A percentile compares a stretch with the other conserved stretches of the same genome.
Evolutionary conservation across 2,888 invertebrate species (phyloP).

Genomic region (Watsonalla cultraria): DNA sequence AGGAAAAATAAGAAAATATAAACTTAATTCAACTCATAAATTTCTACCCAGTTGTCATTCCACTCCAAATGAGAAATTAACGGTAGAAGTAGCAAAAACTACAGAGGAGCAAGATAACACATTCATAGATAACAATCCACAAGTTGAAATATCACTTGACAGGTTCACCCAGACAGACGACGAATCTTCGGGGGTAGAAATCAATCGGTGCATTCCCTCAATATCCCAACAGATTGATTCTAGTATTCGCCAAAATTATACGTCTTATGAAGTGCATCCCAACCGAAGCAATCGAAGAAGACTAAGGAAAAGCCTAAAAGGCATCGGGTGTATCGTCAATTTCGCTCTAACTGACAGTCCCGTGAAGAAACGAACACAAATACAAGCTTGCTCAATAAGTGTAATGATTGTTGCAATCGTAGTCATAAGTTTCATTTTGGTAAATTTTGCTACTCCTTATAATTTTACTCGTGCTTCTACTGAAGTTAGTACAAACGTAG

Average conservation of each 20-base stretch:
- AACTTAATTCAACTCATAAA: slow-evolving; percentile 45
- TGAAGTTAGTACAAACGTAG: slow-evolving; percentile 62
- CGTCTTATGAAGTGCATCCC: slow-evolving; percentile 51
- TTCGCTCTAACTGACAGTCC: slow-evolving; percentile 65
- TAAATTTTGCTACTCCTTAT: slow-evolving; percentile 64
- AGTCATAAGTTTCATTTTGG: slow-evolving; percentile 72
- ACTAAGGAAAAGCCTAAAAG: slow-evolving; percentile 68
- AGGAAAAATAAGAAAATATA: slow-evolving; percentile 70
- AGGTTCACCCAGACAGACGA: slow-evolving; percentile 28
- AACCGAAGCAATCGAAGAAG: slow-evolving; percentile 47
- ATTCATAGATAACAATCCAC: slow-evolving; percentile 25
- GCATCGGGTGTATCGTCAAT: slow-evolving; percentile 68
- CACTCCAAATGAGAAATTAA: slow-evolving; percentile 48
- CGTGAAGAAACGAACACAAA: slow-evolving; percentile 68
- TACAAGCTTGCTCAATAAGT: slow-evolving; percentile 76
- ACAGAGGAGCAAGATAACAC: slow-evolving; percentile 29
- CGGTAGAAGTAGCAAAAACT: slow-evolving; percentile 9
- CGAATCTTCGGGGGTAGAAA: slow-evolving; percentile 25
- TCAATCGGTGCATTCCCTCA: slow-evolving; percentile 57
- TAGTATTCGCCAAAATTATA: slow-evolving; percentile 59
- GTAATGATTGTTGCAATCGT: slow-evolving; percentile 73
- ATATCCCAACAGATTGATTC: slow-evolving; percentile 67
- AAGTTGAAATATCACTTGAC: slow-evolving; percentile 26
- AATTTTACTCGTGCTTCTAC: slow-evolving; percentile 54
- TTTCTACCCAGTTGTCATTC: slow-evolving; percentile 63